These are phyloP conservation scores for Dendronephthya gigantea DNA, from an alignment of 64 coral and sea anemone genomes.

Conservation along the genomic window DNA sequence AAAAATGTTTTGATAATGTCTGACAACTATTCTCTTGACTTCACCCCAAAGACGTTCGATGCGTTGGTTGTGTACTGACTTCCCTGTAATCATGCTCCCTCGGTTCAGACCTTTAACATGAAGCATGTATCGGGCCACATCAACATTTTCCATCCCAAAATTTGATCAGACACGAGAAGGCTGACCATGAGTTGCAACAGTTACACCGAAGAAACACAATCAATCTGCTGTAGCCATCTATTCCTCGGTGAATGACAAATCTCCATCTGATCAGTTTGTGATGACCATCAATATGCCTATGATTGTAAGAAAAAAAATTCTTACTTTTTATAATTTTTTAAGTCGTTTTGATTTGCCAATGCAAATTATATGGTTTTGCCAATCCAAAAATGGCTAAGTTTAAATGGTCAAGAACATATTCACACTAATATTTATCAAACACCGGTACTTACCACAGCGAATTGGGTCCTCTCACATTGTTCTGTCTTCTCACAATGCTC, in stretches of 20 bases:
- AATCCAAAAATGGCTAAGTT: too few relatives aligned
- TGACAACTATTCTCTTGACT: background rate
- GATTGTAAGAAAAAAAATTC: too few relatives aligned
- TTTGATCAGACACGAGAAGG: background rate
- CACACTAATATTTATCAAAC: too few relatives aligned
- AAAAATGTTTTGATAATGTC: background rate
- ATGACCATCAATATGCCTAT: too few relatives aligned
- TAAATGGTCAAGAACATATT: too few relatives aligned
- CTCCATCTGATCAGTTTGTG: background rate
- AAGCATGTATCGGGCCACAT: background rate
- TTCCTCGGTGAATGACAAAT: background rate
- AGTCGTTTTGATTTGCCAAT: too few relatives aligned
- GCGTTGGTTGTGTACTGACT: background rate
- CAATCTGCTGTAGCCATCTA: background rate
- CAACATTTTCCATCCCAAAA: background rate
- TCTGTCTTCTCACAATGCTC: background rate
- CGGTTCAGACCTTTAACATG: background rate
- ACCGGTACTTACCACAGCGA: constrained; percentile 4
- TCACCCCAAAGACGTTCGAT: background rate
- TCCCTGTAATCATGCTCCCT: background rate
- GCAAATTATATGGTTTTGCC: too few relatives aligned
- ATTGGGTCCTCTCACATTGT: background rate
- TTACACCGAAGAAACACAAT: background rate
- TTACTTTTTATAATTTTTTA: too few relatives aligned
- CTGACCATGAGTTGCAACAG: background rate